phyloP scores from a whole-genome alignment of 1,140 invertebrate genomes.

The Propsilocerus akamusi region DNA sequence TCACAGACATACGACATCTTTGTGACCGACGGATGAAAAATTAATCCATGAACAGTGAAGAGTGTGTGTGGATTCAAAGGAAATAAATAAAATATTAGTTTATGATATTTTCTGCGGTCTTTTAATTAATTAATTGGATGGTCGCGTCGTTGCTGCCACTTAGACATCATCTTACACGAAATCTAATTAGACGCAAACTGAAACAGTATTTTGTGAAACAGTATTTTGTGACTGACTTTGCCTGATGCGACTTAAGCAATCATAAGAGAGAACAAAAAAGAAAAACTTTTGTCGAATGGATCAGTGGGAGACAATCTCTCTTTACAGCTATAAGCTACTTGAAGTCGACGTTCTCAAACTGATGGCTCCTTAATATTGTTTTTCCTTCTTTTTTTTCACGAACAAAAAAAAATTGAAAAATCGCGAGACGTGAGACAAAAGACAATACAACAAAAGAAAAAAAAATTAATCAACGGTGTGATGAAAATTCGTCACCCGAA shows the following conservation, averaged over 20 bases:
- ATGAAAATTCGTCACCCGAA: not conserved
- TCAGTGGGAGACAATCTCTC: not conserved
- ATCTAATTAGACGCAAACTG: conserved; percentile 1
- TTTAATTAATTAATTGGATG: conserved; percentile 4
- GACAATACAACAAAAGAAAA: not conserved
- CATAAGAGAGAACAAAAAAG: not conserved
- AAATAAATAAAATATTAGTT: not conserved
- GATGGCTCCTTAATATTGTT: not conserved
- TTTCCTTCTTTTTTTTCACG: not conserved
- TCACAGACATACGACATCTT: too few species aligned
- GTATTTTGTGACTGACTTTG: not conserved
- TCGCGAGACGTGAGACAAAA: too few species aligned
- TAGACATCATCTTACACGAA: conserved; percentile 3
- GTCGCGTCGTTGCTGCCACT: conserved; percentile 1
- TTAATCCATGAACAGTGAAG: conserved; percentile 2
- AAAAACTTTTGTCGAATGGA: not conserved
- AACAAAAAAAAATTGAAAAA: not conserved
- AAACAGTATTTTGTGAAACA: not conserved
- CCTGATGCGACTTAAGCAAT: not conserved
- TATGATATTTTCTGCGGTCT: not conserved
- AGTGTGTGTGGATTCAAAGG: too few species aligned
- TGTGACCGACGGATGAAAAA: not conserved
- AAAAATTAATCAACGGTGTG: conserved; percentile 1
- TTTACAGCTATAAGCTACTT: not conserved
- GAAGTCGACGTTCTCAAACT: not conserved